Evolutionary conservation across 2,888 invertebrate species (phyloP), one percentile per base, ranked within the genome.

Genomic region (Ctenicera cuprea): DNA sequence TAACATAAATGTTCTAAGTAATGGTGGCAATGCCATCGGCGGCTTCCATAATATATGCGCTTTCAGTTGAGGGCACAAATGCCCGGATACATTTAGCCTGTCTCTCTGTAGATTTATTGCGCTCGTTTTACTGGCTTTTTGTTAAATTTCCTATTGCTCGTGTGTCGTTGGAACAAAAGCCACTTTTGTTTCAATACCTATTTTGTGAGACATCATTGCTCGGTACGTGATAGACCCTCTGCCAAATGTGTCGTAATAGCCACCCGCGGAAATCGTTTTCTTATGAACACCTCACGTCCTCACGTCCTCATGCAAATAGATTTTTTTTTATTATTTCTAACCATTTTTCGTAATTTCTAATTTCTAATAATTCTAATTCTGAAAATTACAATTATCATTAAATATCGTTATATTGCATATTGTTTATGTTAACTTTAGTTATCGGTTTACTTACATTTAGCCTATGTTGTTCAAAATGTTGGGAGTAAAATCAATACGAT

Each of bases 41-140:
- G 33, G 57, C 57, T 57, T 57, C 57, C 57, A 57, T 82, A 81
- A 81, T 82, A 81, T 81, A 82, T 82, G 81, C 81, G 80, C 77
- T 81, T 79, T 80, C 79, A 77, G 79, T 78, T 45, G 45, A 76
- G 76, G 77, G 77, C 75, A 62, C 62, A 62, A 62, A 62, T 62
- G 77, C 78, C 50, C 78, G 81, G 81, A 82, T 81, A 82, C 81
- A 80, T 82, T 82, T 82, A 82, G 79, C 81, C 80, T 82, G 82
- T 81, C 82, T 81, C 79, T 74, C 76, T 52, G 64, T 74, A 79
- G 79, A 82, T 82, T 82, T 82, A 82, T 82, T 79, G 77, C 79
- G 52, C 77, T 76, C 80, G 80, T 81, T 81, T 82, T 79, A 80
- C 80, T 79, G 80, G 80, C 79, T 80, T 82, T 82, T 80, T 81